Evolutionary conservation across 2,888 invertebrate genomes (phyloP), one percentile per base, ranked within the genome.

Genomic region (Xanthia togata): DNA sequence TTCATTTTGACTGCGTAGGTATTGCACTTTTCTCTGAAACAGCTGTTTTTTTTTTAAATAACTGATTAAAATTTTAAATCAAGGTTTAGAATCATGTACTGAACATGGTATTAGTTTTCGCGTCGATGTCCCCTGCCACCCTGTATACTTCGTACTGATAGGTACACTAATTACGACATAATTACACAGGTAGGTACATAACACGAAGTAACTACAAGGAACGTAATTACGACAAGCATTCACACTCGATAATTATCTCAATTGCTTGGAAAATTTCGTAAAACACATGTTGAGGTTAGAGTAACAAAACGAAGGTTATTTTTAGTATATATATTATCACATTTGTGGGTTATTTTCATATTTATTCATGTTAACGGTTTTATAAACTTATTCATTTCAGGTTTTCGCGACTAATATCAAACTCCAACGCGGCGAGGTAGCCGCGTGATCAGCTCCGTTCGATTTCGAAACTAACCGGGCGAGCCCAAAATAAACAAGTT

Each of bases 161-260:
- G 26, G 63, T 73, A 78, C 41, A 74, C 79, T 79, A 73, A 38
- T 23, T 60, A 79, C 53, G 41, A 63, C 63, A 73, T 79, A 70
- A 83, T 79, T 26, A 74, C 55, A 79, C 38, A 60, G 70, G 55
- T 57, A 72, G 35, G 53, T 70, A 50, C 31, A 63, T 57, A 73
- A 73, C 26, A 79, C 47, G 12, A 69, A 69, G n/a, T 80, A 73
- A 74, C 70, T 82, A 77, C 60, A 41, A 62, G 23, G 26, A 14
- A 70, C 23, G 72, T 70, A 59, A 73, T 72, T 12, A 82, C 60
- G 17, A 20, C 55, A 70, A 79, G 68, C 73, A 73, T 79, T 50
- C 65, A 38, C 50, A 82, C 12, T 69, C 12, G 14, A 47, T 74
- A n/a, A 69, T 83, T 67, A 79, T 70, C n/a, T 71, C 26, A 67